phyloP scores from a whole-genome alignment of 2,888 invertebrate species.

The Dicycla oo region DNA sequence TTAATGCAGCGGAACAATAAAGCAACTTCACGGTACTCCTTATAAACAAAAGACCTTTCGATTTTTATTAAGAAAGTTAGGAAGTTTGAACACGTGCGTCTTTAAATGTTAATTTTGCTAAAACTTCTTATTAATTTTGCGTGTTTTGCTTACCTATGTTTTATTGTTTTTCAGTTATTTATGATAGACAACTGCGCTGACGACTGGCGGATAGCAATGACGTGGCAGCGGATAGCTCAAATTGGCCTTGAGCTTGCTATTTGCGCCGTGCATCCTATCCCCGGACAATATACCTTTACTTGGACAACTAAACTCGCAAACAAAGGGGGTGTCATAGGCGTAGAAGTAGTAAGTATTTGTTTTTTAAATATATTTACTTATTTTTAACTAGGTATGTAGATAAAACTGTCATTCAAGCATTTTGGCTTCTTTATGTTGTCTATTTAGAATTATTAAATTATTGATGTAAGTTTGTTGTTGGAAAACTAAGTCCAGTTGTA shows the following conservation, averaged over 20 bases:
- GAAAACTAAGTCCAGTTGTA: background rate
- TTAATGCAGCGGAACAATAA: conserved; percentile 54
- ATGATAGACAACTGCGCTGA: conserved; percentile 99
- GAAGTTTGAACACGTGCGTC: conserved; percentile 21
- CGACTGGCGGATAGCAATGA: conserved; percentile 99
- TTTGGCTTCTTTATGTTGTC: conserved; percentile 27
- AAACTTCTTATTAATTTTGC: background rate
- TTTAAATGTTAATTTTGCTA: conserved; percentile 21
- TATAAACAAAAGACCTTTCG: conserved; percentile 26
- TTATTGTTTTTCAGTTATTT: conserved; percentile 95
- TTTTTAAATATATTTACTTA: background rate
- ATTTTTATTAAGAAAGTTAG: conserved; percentile 51
- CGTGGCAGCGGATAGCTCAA: conserved; percentile 98
- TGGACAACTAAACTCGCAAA: conserved; percentile 99
- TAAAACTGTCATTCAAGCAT: conserved; percentile 22
- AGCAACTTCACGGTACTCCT: conserved; percentile 30
- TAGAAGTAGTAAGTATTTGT: conserved; percentile 89
- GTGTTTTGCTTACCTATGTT: conserved; percentile 13
- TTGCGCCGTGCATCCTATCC: conserved; percentile 99
- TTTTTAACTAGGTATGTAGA: conserved; percentile 23
- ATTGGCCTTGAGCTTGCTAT: conserved; percentile 97
- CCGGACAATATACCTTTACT: conserved; percentile 98
- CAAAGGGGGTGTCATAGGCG: conserved; percentile 93
- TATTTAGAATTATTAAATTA: conserved; percentile 3
- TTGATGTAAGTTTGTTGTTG: background rate